These are phyloP conservation scores for Eriocheir sinensis DNA, from an alignment of 1,140 invertebrate genomes.

Conservation along the genomic window DNA sequence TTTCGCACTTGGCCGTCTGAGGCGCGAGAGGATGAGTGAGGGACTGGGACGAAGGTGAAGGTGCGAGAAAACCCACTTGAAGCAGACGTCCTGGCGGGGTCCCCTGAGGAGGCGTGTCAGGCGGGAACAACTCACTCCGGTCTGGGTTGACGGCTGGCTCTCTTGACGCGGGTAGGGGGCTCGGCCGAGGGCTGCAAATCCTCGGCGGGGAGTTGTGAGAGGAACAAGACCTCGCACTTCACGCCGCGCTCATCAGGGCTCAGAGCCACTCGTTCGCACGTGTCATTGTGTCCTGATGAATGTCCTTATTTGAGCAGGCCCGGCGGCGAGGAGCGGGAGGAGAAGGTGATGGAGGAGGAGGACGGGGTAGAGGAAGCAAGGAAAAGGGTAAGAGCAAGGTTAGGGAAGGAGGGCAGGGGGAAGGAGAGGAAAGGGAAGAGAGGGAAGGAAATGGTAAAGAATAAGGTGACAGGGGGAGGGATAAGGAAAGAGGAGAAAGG, in stretches of 20 bases:
- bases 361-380: background rate
- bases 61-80: background rate
- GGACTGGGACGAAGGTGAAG: too few relatives aligned
- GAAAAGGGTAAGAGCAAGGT: too few relatives aligned
- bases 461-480: too few relatives aligned
- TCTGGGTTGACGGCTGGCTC: background rate
- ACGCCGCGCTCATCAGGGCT: background rate
- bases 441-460: too few relatives aligned
- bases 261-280: background rate
- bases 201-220: background rate
- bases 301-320: background rate
- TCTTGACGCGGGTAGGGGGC: background rate
- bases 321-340: background rate
- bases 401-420: too few relatives aligned
- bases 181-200: background rate
- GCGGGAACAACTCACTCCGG: background rate
- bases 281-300: background rate
- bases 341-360: background rate
- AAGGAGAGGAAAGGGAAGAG: too few relatives aligned
- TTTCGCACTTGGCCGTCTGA: too few relatives aligned
- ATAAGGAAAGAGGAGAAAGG: too few relatives aligned
- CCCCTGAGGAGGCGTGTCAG: background rate
- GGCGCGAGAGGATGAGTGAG: too few relatives aligned
- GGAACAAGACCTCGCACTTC: background rate
- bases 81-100: background rate